Evolutionary conservation across 1,140 invertebrate species (phyloP).

Genomic region (Nautilus pompilius): DNA sequence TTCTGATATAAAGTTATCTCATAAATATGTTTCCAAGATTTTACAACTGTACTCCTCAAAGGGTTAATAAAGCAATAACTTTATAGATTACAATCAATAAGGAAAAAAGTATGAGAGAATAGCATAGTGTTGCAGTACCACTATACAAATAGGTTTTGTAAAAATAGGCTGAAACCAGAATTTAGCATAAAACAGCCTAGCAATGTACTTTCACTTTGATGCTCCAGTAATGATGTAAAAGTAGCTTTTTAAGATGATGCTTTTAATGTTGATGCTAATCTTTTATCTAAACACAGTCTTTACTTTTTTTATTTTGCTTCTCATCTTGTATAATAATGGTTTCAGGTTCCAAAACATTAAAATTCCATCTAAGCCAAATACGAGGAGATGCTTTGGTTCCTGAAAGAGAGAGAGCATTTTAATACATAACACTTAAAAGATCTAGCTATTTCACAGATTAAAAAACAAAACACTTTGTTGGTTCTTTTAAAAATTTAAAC

Average conservation of each 20-base stretch:
- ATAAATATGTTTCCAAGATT: no score
- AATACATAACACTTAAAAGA: background rate
- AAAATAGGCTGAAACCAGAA: background rate
- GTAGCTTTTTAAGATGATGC: background rate
- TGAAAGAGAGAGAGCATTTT: slow-evolving; percentile 11
- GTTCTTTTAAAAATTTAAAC: background rate
- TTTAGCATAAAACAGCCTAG: background rate
- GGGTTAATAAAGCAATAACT: no score
- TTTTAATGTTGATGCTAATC: no score
- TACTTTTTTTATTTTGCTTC: slow-evolving; percentile 40
- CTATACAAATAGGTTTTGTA: background rate
- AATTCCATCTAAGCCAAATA: slow-evolving; percentile 43
- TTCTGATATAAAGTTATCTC: no score
- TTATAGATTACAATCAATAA: no score
- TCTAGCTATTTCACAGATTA: background rate
- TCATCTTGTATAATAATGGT: slow-evolving; percentile 46
- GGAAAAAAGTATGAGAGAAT: no score
- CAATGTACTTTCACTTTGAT: background rate
- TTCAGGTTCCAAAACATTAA: slow-evolving; percentile 43
- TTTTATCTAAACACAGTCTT: slow-evolving; percentile 24
- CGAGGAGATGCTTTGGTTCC: slow-evolving; percentile 45
- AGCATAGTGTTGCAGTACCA: background rate
- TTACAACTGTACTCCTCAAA: no score
- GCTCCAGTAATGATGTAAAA: background rate
- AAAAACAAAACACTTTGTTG: background rate